Evolutionary conservation across 2,113 vertebrate species (phyloP), one percentile per base, ranked within the genome.

Genomic region (Gallinago paraguaiae): DNA sequence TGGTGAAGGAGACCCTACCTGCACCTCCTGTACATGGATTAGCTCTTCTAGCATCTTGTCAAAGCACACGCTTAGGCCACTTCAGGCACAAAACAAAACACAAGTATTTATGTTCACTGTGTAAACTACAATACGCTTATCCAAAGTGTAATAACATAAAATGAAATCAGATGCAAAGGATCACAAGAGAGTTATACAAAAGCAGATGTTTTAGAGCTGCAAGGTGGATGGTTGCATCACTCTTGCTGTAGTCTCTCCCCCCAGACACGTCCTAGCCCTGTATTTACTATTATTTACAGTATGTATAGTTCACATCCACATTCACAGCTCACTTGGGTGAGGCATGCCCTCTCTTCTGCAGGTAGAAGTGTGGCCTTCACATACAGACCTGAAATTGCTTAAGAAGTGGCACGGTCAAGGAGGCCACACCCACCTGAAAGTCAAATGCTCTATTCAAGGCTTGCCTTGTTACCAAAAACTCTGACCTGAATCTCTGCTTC

Each of bases 311-410:
- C 43, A 41, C 41, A 69, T 19, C 19, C 51, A 37, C 35, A 59
- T n/a, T 70, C 43, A 27, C 17, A 59, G 28, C 28, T 50, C 43
- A 33, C 10, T 18, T 12, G 46, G 11, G 13, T 41, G 48, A 24
- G 22, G 13, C 10, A 13, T 37, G 6, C 2, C 8, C 3, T 2
- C 33, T 1, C 12, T 43, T 8, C 53, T 0, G 0, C 3, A 43
- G 30, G 16, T 65, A 64, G 14, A 60, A 72, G 17, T 4, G 7
- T 24, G 27, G 25, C 12, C 33, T 91, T 51, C 48, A 60, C 11
- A 5, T 39, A 68, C 23, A 6, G 18, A 60, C 7, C 24, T 23
- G 17, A 78, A 92, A 80, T 9, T 20, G 31, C 46, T 28, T 24
- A 75, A 77, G 68, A 72, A 64, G 35, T 13, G 27, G 61, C 33